phyloP scores from a whole-genome alignment of 2,888 invertebrate species.

The Ectropis crepuscularia region DNA sequence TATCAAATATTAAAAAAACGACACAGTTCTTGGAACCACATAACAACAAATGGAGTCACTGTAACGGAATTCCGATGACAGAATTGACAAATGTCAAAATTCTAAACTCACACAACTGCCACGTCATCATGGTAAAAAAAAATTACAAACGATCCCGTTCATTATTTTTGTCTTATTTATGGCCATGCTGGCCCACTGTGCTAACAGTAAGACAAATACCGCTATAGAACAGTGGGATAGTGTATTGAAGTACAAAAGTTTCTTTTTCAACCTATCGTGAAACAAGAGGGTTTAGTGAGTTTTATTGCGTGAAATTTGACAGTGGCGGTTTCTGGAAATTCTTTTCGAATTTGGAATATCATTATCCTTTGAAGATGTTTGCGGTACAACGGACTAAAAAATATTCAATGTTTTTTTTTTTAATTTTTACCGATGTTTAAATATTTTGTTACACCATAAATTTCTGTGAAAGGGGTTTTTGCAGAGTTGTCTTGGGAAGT shows the following conservation, averaged over 20 bases:
- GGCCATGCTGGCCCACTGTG: constrained; percentile 71
- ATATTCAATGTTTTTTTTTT: neutral
- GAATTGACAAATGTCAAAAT: constrained; percentile 52
- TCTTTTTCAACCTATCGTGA: constrained; percentile 66
- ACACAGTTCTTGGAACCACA: constrained; percentile 30
- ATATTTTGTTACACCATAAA: too few species aligned
- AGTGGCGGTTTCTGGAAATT: constrained; percentile 70
- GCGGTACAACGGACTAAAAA: constrained; percentile 13
- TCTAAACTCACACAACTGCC: too few species aligned
- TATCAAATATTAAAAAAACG: neutral
- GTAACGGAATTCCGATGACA: constrained; percentile 49
- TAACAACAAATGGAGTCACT: constrained; percentile 43
- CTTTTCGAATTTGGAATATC: constrained; percentile 56
- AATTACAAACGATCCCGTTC: constrained; percentile 78
- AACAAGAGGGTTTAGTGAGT: constrained; percentile 62
- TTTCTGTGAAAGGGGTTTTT: too few species aligned
- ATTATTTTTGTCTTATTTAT: constrained; percentile 72
- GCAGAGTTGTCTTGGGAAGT: too few species aligned
- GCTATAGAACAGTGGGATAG: constrained; percentile 55
- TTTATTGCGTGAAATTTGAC: constrained; percentile 75
- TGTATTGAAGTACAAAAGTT: constrained; percentile 45
- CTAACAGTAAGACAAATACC: constrained; percentile 62
- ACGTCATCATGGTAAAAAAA: constrained; percentile 47
- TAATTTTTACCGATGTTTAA: too few species aligned
- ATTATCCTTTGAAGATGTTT: constrained; percentile 52